Evolutionary conservation across 2,888 invertebrate species (phyloP), one percentile per base, ranked within the genome.

Genomic region (Lasius fuliginosus): DNA sequence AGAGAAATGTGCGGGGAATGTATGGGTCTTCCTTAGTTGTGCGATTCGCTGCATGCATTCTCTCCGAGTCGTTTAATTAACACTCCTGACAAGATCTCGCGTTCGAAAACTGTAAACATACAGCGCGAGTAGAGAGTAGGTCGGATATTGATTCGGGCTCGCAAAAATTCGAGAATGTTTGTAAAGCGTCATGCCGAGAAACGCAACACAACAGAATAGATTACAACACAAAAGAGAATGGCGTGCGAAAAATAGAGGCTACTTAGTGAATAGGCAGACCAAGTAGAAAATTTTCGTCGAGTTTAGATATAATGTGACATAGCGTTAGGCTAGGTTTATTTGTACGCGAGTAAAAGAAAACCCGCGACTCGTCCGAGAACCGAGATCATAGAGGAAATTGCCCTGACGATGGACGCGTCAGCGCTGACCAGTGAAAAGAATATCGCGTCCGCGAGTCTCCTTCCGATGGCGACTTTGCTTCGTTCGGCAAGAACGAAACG

Each of bases 171-270:
- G 65, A 62, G 33, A 53, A 49, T 65, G 15, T 46, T 15, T 18
- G 30, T 23, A 23, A 27, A 30, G 69, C n/a, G 64, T 79, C 33
- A 23, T 64, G 40, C 12, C n/a, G 40, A 64, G 46, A 40, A 76
- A 84, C 53, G 53, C 53, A 58, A 49, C 9, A 42, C 15, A 30
- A 42, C 15, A 30, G n/a, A 69, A 77, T 76, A 82, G 42, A 83
- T 62, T 36, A 11, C 75, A 56, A 77, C 58, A 27, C 58, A 33
- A 11, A 71, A 62, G 56, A 65, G 76, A 84, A 83, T 67, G 76
- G 75, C 86, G 87, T 84, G 87, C 84, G 88, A 84, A 88, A 89
- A 88, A 92, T 92, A 93, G 94, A 94, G 94, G 94, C 94, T 94
- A 94, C 89, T 88, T 93, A 94, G 92, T 87, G 85, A 91, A 88